Evolutionary conservation across 1,140 invertebrate species (phyloP).

Genomic region (Rhagoletis pomonella): DNA sequence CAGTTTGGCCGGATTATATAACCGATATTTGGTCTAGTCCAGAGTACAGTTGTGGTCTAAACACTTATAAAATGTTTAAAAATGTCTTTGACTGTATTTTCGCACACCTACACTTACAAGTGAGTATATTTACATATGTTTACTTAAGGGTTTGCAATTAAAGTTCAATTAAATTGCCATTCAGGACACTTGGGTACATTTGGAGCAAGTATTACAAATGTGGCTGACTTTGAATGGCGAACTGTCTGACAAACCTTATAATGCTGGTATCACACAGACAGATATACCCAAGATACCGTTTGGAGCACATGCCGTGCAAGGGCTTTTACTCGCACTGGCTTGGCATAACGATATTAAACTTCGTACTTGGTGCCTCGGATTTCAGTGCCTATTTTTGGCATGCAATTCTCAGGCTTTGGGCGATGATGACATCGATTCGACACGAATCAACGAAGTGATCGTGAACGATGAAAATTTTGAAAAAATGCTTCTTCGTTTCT

Average conservation of each 20-base stretch:
- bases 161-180: not conserved
- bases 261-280: slow-evolving; percentile 76
- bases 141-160: slow-evolving; percentile 4
- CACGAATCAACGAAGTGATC: slow-evolving; percentile 78
- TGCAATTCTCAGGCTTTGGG: slow-evolving; percentile 75
- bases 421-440: slow-evolving; percentile 64
- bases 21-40: slow-evolving; percentile 71
- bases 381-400: slow-evolving; percentile 79
- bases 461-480: slow-evolving; percentile 82
- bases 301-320: slow-evolving; percentile 81
- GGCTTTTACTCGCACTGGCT: slow-evolving; percentile 81
- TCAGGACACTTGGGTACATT: slow-evolving; percentile 78
- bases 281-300: slow-evolving; percentile 83
- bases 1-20: slow-evolving; percentile 74
- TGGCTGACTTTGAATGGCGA: slow-evolving; percentile 88
- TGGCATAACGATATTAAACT: slow-evolving; percentile 81
- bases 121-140: slow-evolving; percentile 23
- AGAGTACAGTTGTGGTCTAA: slow-evolving; percentile 66
- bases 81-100: slow-evolving; percentile 83
- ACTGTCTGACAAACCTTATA: slow-evolving; percentile 74
- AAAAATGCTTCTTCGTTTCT: slow-evolving; percentile 82
- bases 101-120: slow-evolving; percentile 76
- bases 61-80: slow-evolving; percentile 78
- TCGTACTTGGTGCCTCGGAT: slow-evolving; percentile 83
- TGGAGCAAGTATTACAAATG: slow-evolving; percentile 87